These are phyloP conservation scores for Aspidapion aeneum DNA, from an alignment of 2,888 invertebrate species.

Conservation along the genomic window DNA sequence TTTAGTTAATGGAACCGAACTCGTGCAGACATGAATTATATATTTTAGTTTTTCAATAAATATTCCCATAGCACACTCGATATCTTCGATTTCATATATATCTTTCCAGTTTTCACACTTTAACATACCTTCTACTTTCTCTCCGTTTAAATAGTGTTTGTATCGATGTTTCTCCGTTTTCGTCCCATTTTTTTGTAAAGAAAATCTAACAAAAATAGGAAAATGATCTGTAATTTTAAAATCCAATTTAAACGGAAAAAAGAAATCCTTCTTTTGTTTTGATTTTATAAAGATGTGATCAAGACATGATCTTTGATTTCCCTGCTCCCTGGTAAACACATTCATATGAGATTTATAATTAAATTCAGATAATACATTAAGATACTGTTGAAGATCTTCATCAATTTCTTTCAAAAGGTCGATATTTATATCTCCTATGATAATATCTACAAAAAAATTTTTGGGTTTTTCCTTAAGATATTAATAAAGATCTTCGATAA, in stretches of 20 bases:
- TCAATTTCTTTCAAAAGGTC: background rate
- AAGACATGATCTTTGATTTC: background rate
- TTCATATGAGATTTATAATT: background rate
- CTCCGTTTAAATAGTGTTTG: background rate
- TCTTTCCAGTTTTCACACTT: background rate
- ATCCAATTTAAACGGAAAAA: background rate
- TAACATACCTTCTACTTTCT: background rate
- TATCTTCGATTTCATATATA: background rate
- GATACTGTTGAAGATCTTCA: background rate
- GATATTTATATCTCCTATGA: background rate
- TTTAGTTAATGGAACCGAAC: background rate
- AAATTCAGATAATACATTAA: background rate
- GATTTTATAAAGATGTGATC: background rate
- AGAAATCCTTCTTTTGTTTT: background rate
- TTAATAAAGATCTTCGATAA: background rate
- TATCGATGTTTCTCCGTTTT: background rate
- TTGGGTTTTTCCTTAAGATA: background rate
- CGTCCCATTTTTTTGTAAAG: background rate
- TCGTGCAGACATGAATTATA: background rate
- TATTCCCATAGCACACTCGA: background rate
- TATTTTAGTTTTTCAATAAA: background rate
- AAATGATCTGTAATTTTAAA: background rate
- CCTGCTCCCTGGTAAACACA: background rate
- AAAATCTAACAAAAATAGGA: background rate
- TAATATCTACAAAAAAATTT: background rate